These are phyloP conservation scores for Leptopilina drosophilae DNA, from an alignment of 2,888 invertebrate species.

Conservation along the genomic window DNA sequence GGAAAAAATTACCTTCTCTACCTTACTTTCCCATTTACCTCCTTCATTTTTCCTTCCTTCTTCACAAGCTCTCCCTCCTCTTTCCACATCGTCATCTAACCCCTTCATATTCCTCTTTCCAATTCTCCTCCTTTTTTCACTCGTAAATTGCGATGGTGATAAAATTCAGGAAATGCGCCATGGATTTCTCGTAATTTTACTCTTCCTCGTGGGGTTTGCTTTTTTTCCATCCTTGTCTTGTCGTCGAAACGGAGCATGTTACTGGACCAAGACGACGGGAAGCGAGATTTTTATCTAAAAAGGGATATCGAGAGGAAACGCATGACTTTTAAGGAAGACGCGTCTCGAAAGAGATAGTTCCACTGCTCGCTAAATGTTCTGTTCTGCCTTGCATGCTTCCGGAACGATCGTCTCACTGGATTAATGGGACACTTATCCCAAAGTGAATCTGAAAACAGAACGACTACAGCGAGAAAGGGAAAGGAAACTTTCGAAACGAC, in stretches of 20 bases:
- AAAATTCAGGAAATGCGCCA: conserved; percentile 59
- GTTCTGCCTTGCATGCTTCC: conserved; percentile 48
- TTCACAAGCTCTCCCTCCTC: conserved; percentile 46
- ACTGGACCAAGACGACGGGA: conserved; percentile 33
- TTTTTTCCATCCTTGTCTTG: conserved; percentile 13
- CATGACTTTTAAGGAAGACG: conserved; percentile 55
- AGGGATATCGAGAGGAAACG: conserved; percentile 61
- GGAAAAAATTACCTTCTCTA: conserved; percentile 22
- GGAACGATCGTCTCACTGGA: conserved; percentile 63
- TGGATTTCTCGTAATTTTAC: conserved; percentile 53
- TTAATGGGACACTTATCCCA: conserved; percentile 69
- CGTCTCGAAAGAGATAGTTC: conserved; percentile 46
- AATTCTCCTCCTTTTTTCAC: conserved; percentile 31
- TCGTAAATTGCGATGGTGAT: conserved; percentile 62
- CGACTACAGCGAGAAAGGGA: conserved; percentile 18
- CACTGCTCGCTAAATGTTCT: conserved; percentile 51
- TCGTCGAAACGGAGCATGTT: not conserved
- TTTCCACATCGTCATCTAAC: not conserved
- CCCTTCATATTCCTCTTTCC: conserved; percentile 38
- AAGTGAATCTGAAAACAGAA: conserved; percentile 64
- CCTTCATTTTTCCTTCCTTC: conserved; percentile 46
- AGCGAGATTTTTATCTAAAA: conserved; percentile 45
- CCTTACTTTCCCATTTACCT: conserved; percentile 31
- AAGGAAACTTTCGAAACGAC: not conserved
- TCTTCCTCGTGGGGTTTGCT: conserved; percentile 1